Percentiles rank a stretch among this genome's conserved stretches.
phyloP scores from a whole-genome alignment of 2,888 invertebrate species.

The Ametastegia equiseti region DNA sequence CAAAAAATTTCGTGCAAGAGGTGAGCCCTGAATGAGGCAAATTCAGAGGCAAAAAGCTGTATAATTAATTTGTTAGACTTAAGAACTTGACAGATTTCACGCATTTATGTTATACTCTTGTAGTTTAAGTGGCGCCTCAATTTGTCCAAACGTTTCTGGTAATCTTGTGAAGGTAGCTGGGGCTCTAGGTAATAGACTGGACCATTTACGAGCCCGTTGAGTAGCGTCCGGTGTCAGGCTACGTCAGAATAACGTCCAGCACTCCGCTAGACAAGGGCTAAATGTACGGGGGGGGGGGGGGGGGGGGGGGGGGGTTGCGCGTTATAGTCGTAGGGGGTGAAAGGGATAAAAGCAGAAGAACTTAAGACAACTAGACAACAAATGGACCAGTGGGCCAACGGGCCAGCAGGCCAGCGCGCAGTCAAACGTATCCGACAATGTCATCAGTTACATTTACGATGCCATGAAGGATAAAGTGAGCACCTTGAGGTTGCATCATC shows the following conservation, averaged over 20 bases:
- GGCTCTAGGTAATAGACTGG: conserved; percentile 33
- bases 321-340: neutral
- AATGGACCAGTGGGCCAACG: conserved; percentile 38
- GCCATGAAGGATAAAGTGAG: conserved; percentile 75
- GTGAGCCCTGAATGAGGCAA: too few relatives aligned
- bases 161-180: conserved; percentile 15
- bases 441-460: conserved; percentile 76
- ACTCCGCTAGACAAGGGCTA: neutral
- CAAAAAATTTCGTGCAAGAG: neutral
- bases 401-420: conserved; percentile 55
- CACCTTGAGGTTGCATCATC: conserved; percentile 76
- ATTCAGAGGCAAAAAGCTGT: neutral
- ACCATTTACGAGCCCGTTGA: conserved; percentile 32
- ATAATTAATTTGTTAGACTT: neutral
- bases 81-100: conserved; percentile 19
- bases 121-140: conserved; percentile 26
- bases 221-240: conserved; percentile 30
- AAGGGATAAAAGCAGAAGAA: neutral
- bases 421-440: conserved; percentile 74
- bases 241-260: conserved; percentile 26
- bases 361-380: conserved; percentile 28
- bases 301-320: neutral
- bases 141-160: conserved; percentile 13
- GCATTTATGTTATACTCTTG: neutral
- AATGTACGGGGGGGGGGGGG: neutral